Base-by-base conservation (phyloP, 1,140 invertebrate species). In the Lucilia sericata region DNA sequence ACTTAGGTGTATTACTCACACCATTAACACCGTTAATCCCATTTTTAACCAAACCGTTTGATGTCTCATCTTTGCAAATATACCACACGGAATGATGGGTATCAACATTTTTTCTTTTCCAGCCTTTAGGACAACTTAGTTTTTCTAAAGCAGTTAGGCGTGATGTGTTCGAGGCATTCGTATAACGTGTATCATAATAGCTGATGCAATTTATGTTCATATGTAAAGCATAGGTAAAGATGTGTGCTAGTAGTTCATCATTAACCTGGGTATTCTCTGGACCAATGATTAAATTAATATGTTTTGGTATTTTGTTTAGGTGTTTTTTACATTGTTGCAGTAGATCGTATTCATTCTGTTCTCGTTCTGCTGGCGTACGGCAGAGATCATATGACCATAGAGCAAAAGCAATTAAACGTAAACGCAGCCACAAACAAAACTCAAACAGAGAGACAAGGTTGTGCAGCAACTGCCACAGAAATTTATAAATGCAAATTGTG, bases 311-410 rank as follows among this genome's bases (percentile, higher is more conserved):
- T 84, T 91, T 91, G n/a, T 85, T 87, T 36, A 90, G 84, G 65
- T 88, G 85, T 65, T 76, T 80, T 65, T 85, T 86, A 82, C 87
- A 88, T 1, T 84, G 49, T 25, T 86, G 84, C 13, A 88, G 84
- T 65, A 85, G 84, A 47, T 85, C 82, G 25, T 85, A 60, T 70
- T 88, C 87, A 36, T 84, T 80, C 14, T 83, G 84, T 82, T 88
- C 86, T 86, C 87, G 86, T 85, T 85, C 83, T 76, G 85, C 74
- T 82, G 30, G 30, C 74, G 82, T 84, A 34, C 87, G 85, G 85
- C 85, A 87, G 36, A 85, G 86, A 88, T 90, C 89, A 90, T 90
- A 90, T 90, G 89, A 90, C 88, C 86, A 84, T n/a, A 82, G 21
- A 5, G 80, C 81, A 55, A 88, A 74, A 65, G 88, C 87, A 85